Evolutionary conservation across 2,888 invertebrate genomes (phyloP).

Genomic region (Ormyrus pomaceus): DNA sequence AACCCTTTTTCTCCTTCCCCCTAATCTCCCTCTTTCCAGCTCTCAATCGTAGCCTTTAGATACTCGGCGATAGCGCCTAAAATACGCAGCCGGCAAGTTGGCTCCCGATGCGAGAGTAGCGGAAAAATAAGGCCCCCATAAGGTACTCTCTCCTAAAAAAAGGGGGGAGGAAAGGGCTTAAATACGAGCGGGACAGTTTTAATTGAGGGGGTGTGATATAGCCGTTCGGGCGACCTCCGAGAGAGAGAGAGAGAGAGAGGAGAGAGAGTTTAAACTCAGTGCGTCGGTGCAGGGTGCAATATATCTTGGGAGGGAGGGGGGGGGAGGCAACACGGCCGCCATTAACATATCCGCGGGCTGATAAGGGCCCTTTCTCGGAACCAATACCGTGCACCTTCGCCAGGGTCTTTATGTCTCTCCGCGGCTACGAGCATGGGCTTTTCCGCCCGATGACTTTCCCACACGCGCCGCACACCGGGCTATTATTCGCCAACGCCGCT

Average conservation of each 20-base stretch:
- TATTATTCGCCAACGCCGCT: background rate
- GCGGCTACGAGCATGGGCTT: conserved; percentile 10
- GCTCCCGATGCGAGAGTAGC: background rate
- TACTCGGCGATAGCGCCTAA: conserved; percentile 15
- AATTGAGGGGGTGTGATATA: conserved; percentile 51
- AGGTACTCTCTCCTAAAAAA: conserved; percentile 27
- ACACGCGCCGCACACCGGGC: conserved; percentile 19
- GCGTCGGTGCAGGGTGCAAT: conserved; percentile 43
- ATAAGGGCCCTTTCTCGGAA: conserved; percentile 74
- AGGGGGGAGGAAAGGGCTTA: conserved; percentile 19
- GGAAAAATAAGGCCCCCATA: conserved; percentile 14
- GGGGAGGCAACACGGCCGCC: conserved; percentile 71
- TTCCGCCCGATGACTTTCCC: conserved; percentile 51
- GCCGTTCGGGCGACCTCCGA: background rate
- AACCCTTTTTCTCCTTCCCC: too few relatives aligned
- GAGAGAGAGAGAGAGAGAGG: background rate
- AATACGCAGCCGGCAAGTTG: conserved; percentile 9
- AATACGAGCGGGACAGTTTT: conserved; percentile 46
- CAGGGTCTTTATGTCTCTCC: conserved; percentile 31
- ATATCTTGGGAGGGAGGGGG: conserved; percentile 43
- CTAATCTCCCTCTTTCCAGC: too few relatives aligned
- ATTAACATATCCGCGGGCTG: conserved; percentile 75
- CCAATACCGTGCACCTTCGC: conserved; percentile 67
- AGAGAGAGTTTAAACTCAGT: conserved; percentile 8
- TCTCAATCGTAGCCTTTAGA: background rate